Evolutionary conservation across 1,140 invertebrate species (phyloP).

Genomic region (Radopholus similis): DNA sequence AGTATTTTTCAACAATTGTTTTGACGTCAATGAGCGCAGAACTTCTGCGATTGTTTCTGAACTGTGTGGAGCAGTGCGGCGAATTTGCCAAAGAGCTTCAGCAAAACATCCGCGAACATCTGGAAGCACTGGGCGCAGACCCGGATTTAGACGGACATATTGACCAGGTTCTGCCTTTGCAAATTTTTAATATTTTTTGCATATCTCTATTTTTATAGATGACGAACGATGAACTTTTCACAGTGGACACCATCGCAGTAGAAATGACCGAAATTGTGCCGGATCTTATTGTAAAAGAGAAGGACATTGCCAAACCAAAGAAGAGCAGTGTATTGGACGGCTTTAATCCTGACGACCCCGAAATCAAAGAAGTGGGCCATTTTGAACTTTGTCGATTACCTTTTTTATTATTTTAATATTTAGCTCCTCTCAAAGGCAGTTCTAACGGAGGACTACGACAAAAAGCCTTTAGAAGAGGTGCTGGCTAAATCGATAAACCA

Average conservation of each 20-base stretch:
- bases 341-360: conserved; percentile 11
- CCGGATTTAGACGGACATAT: background rate
- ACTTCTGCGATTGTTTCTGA: conserved; percentile 1
- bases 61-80: background rate
- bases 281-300: background rate
- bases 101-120: background rate
- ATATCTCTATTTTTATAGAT: background rate
- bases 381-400: background rate
- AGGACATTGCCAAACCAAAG: background rate
- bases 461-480: conserved; percentile 7
- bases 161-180: background rate
- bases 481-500: background rate
- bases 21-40: background rate
- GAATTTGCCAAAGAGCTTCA: conserved; percentile 7
- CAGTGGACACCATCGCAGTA: conserved; percentile 2
- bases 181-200: background rate
- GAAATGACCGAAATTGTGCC: background rate
- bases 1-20: conserved; percentile 2
- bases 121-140: background rate
- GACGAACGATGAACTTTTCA: conserved; percentile 3
- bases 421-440: conserved; percentile 3
- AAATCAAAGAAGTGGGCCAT: background rate
- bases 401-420: conserved; percentile 7
- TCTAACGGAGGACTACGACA: conserved; percentile 9
- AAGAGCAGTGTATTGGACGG: conserved; percentile 14